A percentile compares a stretch with the other conserved stretches of the same genome.
Conservation (phyloP, 1,140 invertebrate species). For the Drosophila ohnishii region DNA sequence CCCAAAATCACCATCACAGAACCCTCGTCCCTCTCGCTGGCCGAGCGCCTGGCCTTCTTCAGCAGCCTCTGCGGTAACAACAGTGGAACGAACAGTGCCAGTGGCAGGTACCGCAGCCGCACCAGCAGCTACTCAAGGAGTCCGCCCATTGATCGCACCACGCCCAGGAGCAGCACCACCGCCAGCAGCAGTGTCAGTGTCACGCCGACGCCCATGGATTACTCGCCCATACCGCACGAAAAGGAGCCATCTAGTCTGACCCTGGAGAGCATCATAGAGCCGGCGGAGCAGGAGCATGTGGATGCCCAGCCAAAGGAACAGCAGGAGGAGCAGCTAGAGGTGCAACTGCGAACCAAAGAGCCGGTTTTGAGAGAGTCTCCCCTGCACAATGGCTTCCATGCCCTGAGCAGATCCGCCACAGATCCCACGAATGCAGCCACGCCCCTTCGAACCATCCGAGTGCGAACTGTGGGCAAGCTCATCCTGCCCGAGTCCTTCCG, state of each 20-base stretch:
- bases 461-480: conserved; percentile 73
- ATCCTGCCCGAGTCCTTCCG: conserved; percentile 68
- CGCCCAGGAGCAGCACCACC: conserved; percentile 59
- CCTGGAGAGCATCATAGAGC: conserved; percentile 38
- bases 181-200: conserved; percentile 63
- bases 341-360: conserved; percentile 7
- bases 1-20: conserved; percentile 42
- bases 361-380: not conserved
- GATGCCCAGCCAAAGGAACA: not conserved
- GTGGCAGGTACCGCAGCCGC: conserved; percentile 42
- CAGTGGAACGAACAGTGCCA: conserved; percentile 24
- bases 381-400: conserved; percentile 40
- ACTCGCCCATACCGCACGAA: conserved; percentile 38
- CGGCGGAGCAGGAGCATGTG: conserved; percentile 6
- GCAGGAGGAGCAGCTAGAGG: not conserved
- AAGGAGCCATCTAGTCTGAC: conserved; percentile 34
- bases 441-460: conserved; percentile 20
- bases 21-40: conserved; percentile 76
- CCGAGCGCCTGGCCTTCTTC: conserved; percentile 78
- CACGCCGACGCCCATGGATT: conserved; percentile 73
- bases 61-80: conserved; percentile 66
- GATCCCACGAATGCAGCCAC: conserved; percentile 29
- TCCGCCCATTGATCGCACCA: conserved; percentile 58
- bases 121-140: conserved; percentile 62
- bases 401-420: conserved; percentile 54